These are phyloP conservation scores for Rhaphigaster nebulosa DNA, from an alignment of 2,888 invertebrate species.

Conservation along the genomic window DNA sequence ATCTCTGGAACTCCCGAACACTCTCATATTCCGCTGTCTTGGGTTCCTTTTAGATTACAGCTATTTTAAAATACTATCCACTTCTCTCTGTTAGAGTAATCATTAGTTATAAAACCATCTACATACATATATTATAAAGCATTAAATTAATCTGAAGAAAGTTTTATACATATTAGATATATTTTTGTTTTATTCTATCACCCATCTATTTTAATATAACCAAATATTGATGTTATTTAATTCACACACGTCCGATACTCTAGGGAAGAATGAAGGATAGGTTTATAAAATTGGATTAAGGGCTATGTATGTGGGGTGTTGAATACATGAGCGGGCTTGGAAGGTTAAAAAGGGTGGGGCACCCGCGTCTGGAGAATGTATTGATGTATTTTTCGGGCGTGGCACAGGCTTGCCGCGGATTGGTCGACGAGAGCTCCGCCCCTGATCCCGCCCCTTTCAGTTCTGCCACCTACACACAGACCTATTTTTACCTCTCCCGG, in stretches of 20 bases:
- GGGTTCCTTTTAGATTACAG: not conserved
- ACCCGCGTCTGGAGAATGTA: conserved; percentile 61
- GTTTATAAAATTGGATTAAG: conserved; percentile 47
- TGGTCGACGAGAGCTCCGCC: conserved; percentile 45
- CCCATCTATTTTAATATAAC: not conserved
- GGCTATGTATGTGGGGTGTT: conserved; percentile 48
- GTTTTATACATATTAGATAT: not conserved
- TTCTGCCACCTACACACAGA: conserved; percentile 39
- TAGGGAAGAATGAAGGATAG: conserved; percentile 3
- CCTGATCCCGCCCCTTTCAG: conserved; percentile 7
- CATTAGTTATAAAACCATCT: not conserved
- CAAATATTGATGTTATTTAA: not conserved
- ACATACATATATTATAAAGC: not conserved
- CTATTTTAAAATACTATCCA: not conserved
- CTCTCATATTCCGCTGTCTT: conserved; percentile 25
- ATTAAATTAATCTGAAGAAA: not conserved
- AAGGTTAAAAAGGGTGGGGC: conserved; percentile 55
- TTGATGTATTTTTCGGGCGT: conserved; percentile 65
- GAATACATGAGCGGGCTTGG: conserved; percentile 50
- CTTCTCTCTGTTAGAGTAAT: not conserved
- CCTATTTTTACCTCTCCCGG: conserved; percentile 52
- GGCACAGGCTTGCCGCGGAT: conserved; percentile 56
- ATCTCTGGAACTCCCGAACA: not conserved
- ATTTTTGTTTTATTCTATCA: not conserved
- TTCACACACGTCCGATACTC: not conserved